These are phyloP conservation scores for Dunckerocampus dactyliophorus DNA, from an alignment of 2,113 vertebrate species.

Conservation along the genomic window DNA sequence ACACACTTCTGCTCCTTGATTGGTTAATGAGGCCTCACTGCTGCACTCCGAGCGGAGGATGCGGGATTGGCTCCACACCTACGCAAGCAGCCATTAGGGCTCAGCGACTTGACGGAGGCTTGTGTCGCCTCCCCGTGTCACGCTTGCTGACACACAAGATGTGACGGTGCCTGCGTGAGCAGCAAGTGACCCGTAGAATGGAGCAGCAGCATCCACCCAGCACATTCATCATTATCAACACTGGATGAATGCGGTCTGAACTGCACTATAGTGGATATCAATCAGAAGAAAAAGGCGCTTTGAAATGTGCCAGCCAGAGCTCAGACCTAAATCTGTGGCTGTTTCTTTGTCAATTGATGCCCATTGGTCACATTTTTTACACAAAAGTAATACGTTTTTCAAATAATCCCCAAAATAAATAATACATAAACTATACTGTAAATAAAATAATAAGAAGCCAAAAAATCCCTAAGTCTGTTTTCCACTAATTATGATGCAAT, in stretches of 20 bases:
- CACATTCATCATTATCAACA: slow-evolving; percentile 13
- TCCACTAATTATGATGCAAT: too few relatives aligned
- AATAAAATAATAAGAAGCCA: too few relatives aligned
- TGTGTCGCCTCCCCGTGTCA: slow-evolving; percentile 41
- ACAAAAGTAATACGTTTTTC: too few relatives aligned
- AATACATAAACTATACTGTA: too few relatives aligned
- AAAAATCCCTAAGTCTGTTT: too few relatives aligned
- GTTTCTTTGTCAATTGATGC: too few relatives aligned
- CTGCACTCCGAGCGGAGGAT: slow-evolving; percentile 37
- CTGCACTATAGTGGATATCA: too few relatives aligned
- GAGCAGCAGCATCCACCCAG: slow-evolving; percentile 32
- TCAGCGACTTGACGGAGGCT: slow-evolving; percentile 35
- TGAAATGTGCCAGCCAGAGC: too few relatives aligned
- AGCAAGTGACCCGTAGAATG: slow-evolving; percentile 25
- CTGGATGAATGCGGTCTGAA: slow-evolving; percentile 10
- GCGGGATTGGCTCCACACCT: slow-evolving; percentile 51
- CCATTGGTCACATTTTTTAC: too few relatives aligned
- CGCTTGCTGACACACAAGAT: slow-evolving; percentile 39
- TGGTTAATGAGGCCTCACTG: slow-evolving; percentile 56
- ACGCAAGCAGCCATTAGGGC: slow-evolving; percentile 42
- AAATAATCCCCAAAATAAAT: too few relatives aligned
- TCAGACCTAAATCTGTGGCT: too few relatives aligned
- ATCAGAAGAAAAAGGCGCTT: too few relatives aligned
- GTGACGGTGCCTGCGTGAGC: slow-evolving; percentile 38
- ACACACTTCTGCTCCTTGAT: slow-evolving; percentile 58